phyloP scores from a whole-genome alignment of 2,797 vertebrate species.

The Trachurus trachurus region DNA sequence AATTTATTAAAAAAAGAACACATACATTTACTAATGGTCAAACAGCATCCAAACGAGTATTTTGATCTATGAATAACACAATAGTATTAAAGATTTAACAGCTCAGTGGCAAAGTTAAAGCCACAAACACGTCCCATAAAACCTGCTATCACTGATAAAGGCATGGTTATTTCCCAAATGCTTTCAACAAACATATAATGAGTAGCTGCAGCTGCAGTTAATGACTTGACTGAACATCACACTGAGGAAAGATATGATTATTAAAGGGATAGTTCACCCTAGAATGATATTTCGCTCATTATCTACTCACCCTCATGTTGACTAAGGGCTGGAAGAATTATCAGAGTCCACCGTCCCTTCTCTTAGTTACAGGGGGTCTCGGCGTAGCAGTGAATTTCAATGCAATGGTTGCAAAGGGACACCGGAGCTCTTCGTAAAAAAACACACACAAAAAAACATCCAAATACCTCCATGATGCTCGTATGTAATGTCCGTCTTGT shows the following conservation, averaged over 20 bases:
- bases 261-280: no score
- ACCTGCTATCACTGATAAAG: conserved; percentile 1
- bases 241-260: conserved; percentile 26
- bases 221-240: conserved; percentile 33
- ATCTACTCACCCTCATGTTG: no score
- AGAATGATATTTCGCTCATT: no score
- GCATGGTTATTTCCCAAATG: conserved; percentile 29
- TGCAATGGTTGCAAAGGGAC: no score
- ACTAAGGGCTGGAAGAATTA: no score
- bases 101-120: conserved; percentile 9
- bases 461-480: no score
- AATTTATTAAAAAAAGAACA: conserved; percentile 3
- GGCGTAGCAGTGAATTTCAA: no score
- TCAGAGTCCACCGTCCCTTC: no score
- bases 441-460: no score
- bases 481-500: no score
- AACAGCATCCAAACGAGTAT: background rate
- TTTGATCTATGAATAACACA: background rate
- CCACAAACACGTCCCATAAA: conserved; percentile 10
- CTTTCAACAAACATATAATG: conserved; percentile 39
- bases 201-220: conserved; percentile 32
- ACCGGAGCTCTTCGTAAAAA: no score
- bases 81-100: conserved; percentile 26
- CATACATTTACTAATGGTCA: background rate
- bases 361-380: no score